phyloP scores from a whole-genome alignment of 1,140 invertebrate species.

The Pemphigus obesinymphae region DNA sequence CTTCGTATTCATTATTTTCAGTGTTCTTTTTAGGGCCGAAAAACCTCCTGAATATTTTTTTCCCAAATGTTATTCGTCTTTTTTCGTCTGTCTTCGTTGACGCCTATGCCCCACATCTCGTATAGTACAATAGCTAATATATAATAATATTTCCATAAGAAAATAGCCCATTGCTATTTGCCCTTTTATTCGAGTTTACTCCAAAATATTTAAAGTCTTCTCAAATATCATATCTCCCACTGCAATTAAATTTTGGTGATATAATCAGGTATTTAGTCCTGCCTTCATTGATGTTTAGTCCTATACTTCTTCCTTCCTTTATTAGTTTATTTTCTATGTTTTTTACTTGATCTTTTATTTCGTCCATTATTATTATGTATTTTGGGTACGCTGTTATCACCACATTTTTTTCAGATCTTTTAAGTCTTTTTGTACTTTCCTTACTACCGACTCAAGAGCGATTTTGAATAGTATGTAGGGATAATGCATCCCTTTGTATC shows the following conservation, averaged over 20 bases:
- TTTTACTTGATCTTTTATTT: not conserved
- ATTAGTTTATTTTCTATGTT: conserved; percentile 11
- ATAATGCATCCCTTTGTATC: too few relatives aligned
- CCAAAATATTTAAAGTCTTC: conserved; percentile 6
- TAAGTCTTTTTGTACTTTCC: not conserved
- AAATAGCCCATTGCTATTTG: not conserved
- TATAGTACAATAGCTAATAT: too few relatives aligned
- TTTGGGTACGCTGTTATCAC: too few relatives aligned
- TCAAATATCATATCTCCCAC: not conserved
- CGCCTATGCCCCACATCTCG: too few relatives aligned
- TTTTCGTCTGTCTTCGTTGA: too few relatives aligned
- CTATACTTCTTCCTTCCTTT: not conserved
- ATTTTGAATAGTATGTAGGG: too few relatives aligned
- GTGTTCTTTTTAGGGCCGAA: too few relatives aligned
- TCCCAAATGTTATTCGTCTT: too few relatives aligned
- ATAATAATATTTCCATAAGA: too few relatives aligned
- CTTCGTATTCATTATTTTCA: too few relatives aligned
- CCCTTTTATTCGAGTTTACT: not conserved
- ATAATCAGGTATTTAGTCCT: not conserved
- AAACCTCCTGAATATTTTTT: too few relatives aligned
- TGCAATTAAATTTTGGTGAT: not conserved
- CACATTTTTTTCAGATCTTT: not conserved
- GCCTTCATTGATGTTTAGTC: not conserved
- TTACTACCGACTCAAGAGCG: not conserved
- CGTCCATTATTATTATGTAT: not conserved